Evolutionary conservation across 1,140 invertebrate genomes (phyloP).

Genomic region (Danaus melanippus): DNA sequence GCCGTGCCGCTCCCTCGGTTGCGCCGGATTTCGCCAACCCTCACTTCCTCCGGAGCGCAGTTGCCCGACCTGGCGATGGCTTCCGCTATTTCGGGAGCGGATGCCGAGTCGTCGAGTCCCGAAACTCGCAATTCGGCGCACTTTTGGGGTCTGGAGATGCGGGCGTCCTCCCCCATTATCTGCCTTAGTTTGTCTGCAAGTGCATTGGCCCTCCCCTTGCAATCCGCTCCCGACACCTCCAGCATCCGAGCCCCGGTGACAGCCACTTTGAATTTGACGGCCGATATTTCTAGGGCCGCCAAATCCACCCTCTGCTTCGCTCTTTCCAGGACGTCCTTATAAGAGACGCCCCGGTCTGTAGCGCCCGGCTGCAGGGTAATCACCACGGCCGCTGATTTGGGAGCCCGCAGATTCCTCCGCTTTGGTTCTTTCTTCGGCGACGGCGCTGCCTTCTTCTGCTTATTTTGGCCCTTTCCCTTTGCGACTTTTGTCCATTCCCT

Average conservation of each 20-base stretch:
- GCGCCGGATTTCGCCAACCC: neutral
- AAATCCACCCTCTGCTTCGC: slow-evolving; percentile 6
- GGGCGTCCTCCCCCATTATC: neutral
- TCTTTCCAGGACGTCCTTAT: slow-evolving; percentile 1
- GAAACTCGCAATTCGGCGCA: slow-evolving; percentile 4
- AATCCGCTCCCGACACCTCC: slow-evolving; percentile 5
- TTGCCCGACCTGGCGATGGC: slow-evolving; percentile 3
- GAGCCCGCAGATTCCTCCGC: no score
- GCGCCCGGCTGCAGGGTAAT: slow-evolving; percentile 13
- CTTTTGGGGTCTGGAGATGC: slow-evolving; percentile 7
- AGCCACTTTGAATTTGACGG: neutral
- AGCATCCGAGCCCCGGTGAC: slow-evolving; percentile 16
- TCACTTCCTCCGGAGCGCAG: neutral
- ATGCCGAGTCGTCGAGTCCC: slow-evolving; percentile 10
- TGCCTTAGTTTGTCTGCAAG: slow-evolving; percentile 12
- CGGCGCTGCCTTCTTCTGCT: no score
- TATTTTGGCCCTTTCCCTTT: no score
- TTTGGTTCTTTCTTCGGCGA: no score
- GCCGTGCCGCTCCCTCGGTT: neutral
- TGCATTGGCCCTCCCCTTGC: slow-evolving; percentile 8
- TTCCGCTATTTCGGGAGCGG: slow-evolving; percentile 1
- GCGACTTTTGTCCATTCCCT: no score
- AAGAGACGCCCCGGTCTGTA: slow-evolving; percentile 7
- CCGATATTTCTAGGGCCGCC: neutral
- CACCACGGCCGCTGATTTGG: slow-evolving; percentile 12